Evolutionary conservation across 2,113 vertebrate genomes (phyloP).

Genomic region (Leucoraja erinaceus): DNA sequence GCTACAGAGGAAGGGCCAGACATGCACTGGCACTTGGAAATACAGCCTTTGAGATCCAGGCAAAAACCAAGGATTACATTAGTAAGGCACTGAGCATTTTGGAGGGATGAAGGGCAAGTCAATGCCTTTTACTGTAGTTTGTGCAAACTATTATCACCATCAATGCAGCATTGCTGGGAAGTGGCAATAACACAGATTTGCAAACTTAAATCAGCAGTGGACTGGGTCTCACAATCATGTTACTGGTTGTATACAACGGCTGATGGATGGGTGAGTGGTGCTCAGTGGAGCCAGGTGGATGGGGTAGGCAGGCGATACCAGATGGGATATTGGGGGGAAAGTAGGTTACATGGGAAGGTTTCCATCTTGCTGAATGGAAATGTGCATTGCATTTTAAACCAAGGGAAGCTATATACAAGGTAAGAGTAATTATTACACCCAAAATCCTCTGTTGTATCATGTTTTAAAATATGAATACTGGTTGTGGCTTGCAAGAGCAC

Average conservation of each 20-base stretch:
- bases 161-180: neutral
- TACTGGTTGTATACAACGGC: no score
- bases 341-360: no score
- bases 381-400: neutral
- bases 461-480: neutral
- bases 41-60: neutral
- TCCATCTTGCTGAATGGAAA: no score
- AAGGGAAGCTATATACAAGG: neutral
- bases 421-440: neutral
- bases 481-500: neutral
- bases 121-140: neutral
- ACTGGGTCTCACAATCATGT: neutral
- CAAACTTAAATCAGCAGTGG: neutral
- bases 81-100: neutral
- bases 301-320: no score
- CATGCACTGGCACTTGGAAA: neutral
- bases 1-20: neutral
- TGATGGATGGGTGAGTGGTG: no score
- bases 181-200: neutral
- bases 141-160: neutral
- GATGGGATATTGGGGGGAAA: no score
- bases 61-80: neutral
- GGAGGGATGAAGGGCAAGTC: neutral
- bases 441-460: neutral
- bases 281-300: no score